Evolutionary conservation across 35 echinoderm and acorn worm species (phyloP), one percentile per base, ranked within the genome.

Genomic region (Hemicentrotus pulcherrimus): DNA sequence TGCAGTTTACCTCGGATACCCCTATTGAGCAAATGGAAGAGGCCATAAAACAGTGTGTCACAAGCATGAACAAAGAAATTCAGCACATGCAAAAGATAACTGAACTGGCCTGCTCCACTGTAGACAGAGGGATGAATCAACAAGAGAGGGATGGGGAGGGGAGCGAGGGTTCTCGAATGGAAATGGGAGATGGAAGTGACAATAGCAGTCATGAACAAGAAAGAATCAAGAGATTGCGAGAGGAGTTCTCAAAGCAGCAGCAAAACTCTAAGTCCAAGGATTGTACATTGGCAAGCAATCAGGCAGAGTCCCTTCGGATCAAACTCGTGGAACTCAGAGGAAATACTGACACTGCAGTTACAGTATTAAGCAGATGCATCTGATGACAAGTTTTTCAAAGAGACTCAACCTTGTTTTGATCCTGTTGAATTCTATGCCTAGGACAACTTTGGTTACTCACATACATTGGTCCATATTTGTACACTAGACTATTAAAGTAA

Each of bases 11-110:
- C n/a, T 47, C 30, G 16, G 46, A 93, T 9, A 8, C 18, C 91
- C 91, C 91, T 31, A 19, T 24, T 22, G 91, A 93, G 28, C 91
- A 93, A 8, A 93, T 93, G 48, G 91, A 93, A 93, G 46, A 93
- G 35, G 91, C 91, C 91, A 58, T 93, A 24, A 30, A 32, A n/a
- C 3, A 93, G 16, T 28, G 46, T 31, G 14, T 93, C 30, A 46
- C 16, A 28, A 12, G 48, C 48, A 58, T 93, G 91, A 58, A 47
- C 18, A 32, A 50, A 30, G 91, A 93, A 11, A 47, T 93, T 32
- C 91, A 93, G 18, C 91, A 93, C 22, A 58, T 47, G 46, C 91
- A 93, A 47, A 58, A 24, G 30, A 31, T n/a, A 14, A 32, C 28
- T 24, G 46, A 93, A 5, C 46, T 46, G 48, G 91, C 91, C 32